phyloP scores from a whole-genome alignment of 2,797 vertebrate genomes.

The Lateolabrax maculatus region DNA sequence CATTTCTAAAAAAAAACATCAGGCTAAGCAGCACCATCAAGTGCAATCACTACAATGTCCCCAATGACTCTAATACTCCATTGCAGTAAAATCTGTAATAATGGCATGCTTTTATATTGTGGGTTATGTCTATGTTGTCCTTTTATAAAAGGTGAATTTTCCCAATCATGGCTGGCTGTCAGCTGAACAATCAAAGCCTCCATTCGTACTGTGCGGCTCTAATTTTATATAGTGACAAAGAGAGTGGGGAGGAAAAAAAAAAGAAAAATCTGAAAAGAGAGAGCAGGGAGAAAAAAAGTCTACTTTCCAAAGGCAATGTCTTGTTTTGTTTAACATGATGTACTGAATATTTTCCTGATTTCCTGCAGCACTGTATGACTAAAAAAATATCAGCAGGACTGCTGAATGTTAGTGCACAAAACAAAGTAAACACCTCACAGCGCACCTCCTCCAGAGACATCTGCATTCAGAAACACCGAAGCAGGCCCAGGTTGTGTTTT shows the following conservation, averaged over 20 bases:
- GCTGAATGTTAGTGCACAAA: constrained; percentile 18
- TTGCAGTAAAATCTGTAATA: neutral
- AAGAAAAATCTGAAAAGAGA: neutral
- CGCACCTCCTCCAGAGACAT: constrained; percentile 34
- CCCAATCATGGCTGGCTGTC: neutral
- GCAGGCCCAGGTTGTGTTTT: constrained; percentile 8
- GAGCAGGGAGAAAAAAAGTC: no score
- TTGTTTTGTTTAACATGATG: constrained; percentile 29
- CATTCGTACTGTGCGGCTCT: neutral
- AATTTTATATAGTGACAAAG: neutral
- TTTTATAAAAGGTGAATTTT: no score
- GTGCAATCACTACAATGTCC: neutral
- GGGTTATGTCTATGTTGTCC: neutral
- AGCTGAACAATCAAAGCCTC: constrained; percentile 4
- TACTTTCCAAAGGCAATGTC: constrained; percentile 29
- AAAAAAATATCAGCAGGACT: constrained; percentile 29
- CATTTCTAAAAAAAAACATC: no score
- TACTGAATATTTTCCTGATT: constrained; percentile 37
- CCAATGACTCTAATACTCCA: rapidly evolving
- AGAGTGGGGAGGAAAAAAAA: neutral
- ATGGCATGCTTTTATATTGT: no score
- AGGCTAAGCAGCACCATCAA: no score
- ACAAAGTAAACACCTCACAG: constrained; percentile 41
- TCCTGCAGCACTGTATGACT: constrained; percentile 32
- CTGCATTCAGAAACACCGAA: constrained; percentile 22